Conservation (phyloP, 2,888 invertebrate genomes). For the Iselma pallidipennis region DNA sequence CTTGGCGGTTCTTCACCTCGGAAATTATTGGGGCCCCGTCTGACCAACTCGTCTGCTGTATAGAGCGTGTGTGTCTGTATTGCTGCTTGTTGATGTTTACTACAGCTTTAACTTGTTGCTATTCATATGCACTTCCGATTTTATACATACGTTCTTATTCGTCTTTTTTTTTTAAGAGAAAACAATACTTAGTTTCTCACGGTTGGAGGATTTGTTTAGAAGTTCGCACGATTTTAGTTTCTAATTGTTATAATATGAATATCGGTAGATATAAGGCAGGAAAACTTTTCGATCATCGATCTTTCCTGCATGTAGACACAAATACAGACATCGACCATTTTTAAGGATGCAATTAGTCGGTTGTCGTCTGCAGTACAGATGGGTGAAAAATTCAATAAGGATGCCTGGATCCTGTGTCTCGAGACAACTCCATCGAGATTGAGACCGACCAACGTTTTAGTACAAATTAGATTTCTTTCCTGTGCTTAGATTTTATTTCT, state of each 20-base stretch:
- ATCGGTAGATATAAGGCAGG: background rate
- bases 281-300: background rate
- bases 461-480: slow-evolving; percentile 12
- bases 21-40: slow-evolving; percentile 29
- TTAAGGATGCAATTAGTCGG: slow-evolving; percentile 12
- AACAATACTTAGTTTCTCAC: background rate
- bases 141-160: background rate
- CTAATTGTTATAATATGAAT: background rate
- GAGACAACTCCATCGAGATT: background rate
- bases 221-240: background rate
- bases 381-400: slow-evolving; percentile 14
- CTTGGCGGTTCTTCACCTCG: slow-evolving; percentile 44
- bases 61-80: background rate
- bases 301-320: background rate
- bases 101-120: slow-evolving; percentile 26
- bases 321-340: too few relatives aligned
- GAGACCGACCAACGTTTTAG: background rate
- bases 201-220: background rate
- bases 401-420: background rate
- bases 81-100: slow-evolving; percentile 1
- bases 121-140: slow-evolving; percentile 22
- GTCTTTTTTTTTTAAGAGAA: background rate
- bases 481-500: background rate
- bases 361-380: slow-evolving; percentile 1
- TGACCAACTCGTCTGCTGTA: slow-evolving; percentile 26